A percentile compares a stretch with the other conserved stretches of the same genome.
phyloP scores from a whole-genome alignment of 2,797 vertebrate species.

The Semaprochilodus insignis region DNA sequence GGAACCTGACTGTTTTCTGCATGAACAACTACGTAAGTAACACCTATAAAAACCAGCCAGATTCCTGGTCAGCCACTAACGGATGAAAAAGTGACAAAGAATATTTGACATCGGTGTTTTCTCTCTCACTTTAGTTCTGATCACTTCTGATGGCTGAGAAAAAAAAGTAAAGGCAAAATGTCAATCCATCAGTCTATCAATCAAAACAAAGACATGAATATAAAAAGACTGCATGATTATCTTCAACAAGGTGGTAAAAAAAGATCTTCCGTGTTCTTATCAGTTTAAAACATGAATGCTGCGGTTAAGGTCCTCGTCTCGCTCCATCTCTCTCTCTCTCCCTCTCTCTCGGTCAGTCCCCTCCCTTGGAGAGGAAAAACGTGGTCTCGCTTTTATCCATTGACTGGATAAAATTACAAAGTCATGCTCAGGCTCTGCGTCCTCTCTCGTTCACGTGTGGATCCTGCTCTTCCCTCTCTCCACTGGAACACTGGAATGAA shows the following conservation, averaged over 20 bases:
- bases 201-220: slow-evolving; percentile 13
- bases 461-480: slow-evolving; percentile 53
- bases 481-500: slow-evolving; percentile 73
- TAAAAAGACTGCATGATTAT: slow-evolving; percentile 51
- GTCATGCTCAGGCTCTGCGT: slow-evolving; percentile 73
- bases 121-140: slow-evolving; percentile 13
- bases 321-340: slow-evolving; percentile 51
- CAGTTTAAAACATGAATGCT: slow-evolving; percentile 70
- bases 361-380: slow-evolving; percentile 71
- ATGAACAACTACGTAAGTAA: slow-evolving; percentile 59
- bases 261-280: slow-evolving; percentile 61
- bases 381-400: slow-evolving; percentile 71
- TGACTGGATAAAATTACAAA: slow-evolving; percentile 77
- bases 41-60: slow-evolving; percentile 34
- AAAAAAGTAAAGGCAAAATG: slow-evolving; percentile 23
- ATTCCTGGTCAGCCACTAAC: slow-evolving; percentile 59
- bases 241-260: slow-evolving; percentile 62
- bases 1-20: slow-evolving; percentile 74
- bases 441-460: slow-evolving; percentile 66
- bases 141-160: not conserved
- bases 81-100: slow-evolving; percentile 62
- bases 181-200: slow-evolving; percentile 28
- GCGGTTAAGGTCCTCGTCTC: slow-evolving; percentile 67
- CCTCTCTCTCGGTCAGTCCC: slow-evolving; percentile 67
- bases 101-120: slow-evolving; percentile 4